Percentiles rank a stretch among this genome's conserved stretches.
Conservation (phyloP, 2,888 invertebrate species). For the Drosophila barbarae region DNA sequence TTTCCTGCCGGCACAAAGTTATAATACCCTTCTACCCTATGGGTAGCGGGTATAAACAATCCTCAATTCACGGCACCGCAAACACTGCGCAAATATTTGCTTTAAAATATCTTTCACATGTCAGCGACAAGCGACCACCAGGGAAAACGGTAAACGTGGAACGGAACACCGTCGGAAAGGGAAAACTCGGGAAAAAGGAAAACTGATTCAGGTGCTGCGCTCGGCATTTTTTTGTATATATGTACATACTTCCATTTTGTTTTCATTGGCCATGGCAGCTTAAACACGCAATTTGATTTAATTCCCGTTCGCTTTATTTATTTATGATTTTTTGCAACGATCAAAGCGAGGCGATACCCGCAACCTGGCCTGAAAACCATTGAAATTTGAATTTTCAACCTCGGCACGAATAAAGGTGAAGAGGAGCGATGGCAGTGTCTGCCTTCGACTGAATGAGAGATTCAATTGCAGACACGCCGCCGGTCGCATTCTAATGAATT, state of each 20-base stretch:
- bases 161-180: conserved; percentile 6
- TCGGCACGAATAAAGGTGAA: neutral
- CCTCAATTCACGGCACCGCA: conserved; percentile 36
- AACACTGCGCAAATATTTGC: conserved; percentile 55
- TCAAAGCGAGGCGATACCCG: conserved; percentile 40
- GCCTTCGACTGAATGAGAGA: neutral
- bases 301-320: conserved; percentile 56
- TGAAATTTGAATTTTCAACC: conserved; percentile 41
- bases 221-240: conserved; percentile 37
- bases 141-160: conserved; percentile 24
- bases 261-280: conserved; percentile 41
- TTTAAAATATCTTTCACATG: conserved; percentile 52
- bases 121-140: conserved; percentile 49
- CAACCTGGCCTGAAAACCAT: conserved; percentile 29
- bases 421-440: conserved; percentile 12
- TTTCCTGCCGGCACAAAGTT: too few species aligned
- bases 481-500: conserved; percentile 32
- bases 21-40: too few species aligned
- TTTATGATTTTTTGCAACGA: conserved; percentile 45
- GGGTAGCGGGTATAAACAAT: too few species aligned
- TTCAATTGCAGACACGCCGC: conserved; percentile 6
- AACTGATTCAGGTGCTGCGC: conserved; percentile 42
- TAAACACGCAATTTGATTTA: conserved; percentile 56
- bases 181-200: conserved; percentile 20
- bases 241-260: conserved; percentile 2